Evolutionary conservation across 2,113 vertebrate species (phyloP).

Genomic region (zebrafish (Danio rerio)): DNA sequence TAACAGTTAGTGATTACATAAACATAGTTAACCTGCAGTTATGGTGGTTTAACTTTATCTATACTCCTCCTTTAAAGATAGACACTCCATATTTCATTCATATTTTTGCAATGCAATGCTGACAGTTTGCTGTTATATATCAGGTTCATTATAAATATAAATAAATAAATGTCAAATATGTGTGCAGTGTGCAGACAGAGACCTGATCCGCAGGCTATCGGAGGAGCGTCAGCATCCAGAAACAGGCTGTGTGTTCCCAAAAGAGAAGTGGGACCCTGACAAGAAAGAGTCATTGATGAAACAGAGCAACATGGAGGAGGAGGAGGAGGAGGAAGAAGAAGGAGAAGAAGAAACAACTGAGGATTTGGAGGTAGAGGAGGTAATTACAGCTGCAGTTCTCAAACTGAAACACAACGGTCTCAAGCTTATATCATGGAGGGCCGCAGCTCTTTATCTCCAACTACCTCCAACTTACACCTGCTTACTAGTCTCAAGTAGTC

Average conservation of each 20-base stretch:
- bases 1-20: no score
- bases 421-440: no score
- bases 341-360: slow-evolving; percentile 68
- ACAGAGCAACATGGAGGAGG: slow-evolving; percentile 35
- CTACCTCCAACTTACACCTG: no score
- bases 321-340: slow-evolving; percentile 62
- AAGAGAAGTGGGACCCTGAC: slow-evolving; percentile 79
- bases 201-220: slow-evolving; percentile 83
- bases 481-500: no score
- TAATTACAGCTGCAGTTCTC: neutral
- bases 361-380: slow-evolving; percentile 58
- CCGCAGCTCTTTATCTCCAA: no score
- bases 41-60: neutral
- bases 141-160: neutral
- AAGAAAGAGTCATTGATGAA: slow-evolving; percentile 66
- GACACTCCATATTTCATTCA: no score
- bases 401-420: no score
- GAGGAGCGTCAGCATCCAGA: slow-evolving; percentile 81
- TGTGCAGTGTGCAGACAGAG: slow-evolving; percentile 85
- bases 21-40: no score
- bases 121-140: neutral
- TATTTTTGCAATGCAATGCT: neutral
- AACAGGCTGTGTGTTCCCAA: slow-evolving; percentile 79
- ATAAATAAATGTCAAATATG: neutral
- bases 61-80: neutral